These are phyloP conservation scores for Gallinago undulata DNA, from an alignment of 2,113 vertebrate species.

Conservation along the genomic window DNA sequence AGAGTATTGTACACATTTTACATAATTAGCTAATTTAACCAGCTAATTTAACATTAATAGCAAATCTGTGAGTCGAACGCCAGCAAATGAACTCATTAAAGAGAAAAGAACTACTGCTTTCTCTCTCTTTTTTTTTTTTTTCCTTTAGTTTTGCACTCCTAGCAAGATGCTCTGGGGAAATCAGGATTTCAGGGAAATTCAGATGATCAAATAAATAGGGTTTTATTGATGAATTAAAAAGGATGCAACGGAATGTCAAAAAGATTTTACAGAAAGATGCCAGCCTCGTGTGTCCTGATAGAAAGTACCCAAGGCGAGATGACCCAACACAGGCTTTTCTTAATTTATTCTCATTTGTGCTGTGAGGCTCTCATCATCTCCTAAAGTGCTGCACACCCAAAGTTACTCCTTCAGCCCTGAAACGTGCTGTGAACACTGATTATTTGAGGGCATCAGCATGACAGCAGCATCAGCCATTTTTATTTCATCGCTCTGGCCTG, in stretches of 20 bases:
- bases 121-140: not conserved
- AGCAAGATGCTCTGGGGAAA: constrained; percentile 39
- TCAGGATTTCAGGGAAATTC: constrained; percentile 21
- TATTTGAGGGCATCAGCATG: not conserved
- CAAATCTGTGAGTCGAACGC: constrained; percentile 4
- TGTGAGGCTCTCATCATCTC: not conserved
- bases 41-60: constrained; percentile 59
- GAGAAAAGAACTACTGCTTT: not conserved
- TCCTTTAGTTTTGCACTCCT: not conserved
- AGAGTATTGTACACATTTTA: constrained; percentile 7
- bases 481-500: not conserved
- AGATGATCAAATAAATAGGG: constrained; percentile 8
- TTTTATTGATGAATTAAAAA: constrained; percentile 5
- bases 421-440: not conserved
- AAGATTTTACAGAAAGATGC: not conserved
- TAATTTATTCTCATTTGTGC: not conserved
- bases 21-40: constrained; percentile 55
- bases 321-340: not conserved
- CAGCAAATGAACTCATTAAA: constrained; percentile 56
- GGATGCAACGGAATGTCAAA: not conserved
- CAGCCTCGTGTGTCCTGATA: not conserved
- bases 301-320: not conserved
- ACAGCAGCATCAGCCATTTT: not conserved
- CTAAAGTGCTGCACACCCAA: not conserved
- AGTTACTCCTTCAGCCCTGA: not conserved